Base-by-base conservation (phyloP, 2,888 invertebrate genomes). In the Xylota segnis region DNA sequence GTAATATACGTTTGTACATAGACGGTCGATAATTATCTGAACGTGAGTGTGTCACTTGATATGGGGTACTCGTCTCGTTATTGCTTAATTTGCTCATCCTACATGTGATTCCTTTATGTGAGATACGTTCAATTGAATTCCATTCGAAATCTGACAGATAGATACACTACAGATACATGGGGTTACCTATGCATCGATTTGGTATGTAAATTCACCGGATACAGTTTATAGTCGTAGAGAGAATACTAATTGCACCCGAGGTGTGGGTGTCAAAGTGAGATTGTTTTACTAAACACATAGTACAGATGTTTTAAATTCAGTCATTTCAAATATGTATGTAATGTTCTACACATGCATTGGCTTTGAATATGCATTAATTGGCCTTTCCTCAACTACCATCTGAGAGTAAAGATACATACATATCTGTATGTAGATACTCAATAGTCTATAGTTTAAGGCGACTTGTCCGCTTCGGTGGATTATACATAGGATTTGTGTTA, bases 1-100 rank as follows among this genome's bases (percentile, higher is more conserved):
- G 65, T 43, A 34, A 29, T 43, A 32, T 43, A 43, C n/a, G n/a
- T n/a, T n/a, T 14, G 5, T 7, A 32, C 50, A 37, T 18, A n/a
- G 5, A 5, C 10, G n/a, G 18, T 40, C 6, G 59, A 52, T 71
- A 58, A 71, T 68, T 68, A 75, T 37, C 50, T 18, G 37, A 66
- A 72, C 61, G 37, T 77, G 66, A 74, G 56, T 74, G 40, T 74
- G 58, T 70, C 34, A 78, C 68, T 32, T 40, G 74, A 78, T 68
- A 50, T 29, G 59, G 59, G 27, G 23, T 47, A 50, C 10, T 40
- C 18, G 14, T 40, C 14, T 3, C 5, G 10, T 4, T 27, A 3
- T 16, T 14, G 16, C 16, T 37, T 18, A 12, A 12, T 34, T 12
- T 6, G 4, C 50, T 23, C 40, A 40, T 5, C 40, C n/a, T n/a